Evolutionary conservation across 2,797 vertebrate species (phyloP), one percentile per base, ranked within the genome.

Genomic region (Dendrocincla fuliginosa): DNA sequence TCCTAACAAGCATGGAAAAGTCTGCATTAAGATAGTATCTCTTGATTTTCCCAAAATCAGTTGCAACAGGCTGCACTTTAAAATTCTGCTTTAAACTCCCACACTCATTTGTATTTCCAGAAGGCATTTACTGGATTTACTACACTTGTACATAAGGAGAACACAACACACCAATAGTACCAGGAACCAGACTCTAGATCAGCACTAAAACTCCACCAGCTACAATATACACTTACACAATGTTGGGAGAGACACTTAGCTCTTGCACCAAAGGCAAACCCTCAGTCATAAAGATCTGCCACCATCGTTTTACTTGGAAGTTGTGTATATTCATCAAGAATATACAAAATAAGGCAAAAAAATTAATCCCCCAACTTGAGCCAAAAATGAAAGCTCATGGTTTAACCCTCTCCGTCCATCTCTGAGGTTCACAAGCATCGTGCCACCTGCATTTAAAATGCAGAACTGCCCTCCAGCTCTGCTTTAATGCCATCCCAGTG

Each of bases 1-100:
- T 90, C 81, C 84, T 85, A 90, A 95, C 67, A 79, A 92, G 88
- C 84, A 84, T 7, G 19, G 68, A 95, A 74, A 94, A 93, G 59
- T 53, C 67, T 79, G 56, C 37, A 68, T 50, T 80, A 74, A 77
- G 90, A 95, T 84, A 94, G 52, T 35, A 82, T 82, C 86, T 94
- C 57, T 53, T 55, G 79, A 73, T 93, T 95, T 93, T 84, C 77
- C 55, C 42, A 27, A 90, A 97, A 95, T 93, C 77, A 56, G 2
- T 25, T 92, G 67, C 67, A 95, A 76, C 52, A 90, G 81, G 64
- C 44, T 42, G 30, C 9, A 0, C 46, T 84, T 82, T 57, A 67
- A 89, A 91, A 90, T 13, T 69, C 27, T 50, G 37, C 56, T 80
- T 89, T 73, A 67, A 89, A 67, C 8, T 73, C 44, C 25, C 3